Conservation (phyloP, 2,888 invertebrate genomes). For the Drosophila gaucha region DNA sequence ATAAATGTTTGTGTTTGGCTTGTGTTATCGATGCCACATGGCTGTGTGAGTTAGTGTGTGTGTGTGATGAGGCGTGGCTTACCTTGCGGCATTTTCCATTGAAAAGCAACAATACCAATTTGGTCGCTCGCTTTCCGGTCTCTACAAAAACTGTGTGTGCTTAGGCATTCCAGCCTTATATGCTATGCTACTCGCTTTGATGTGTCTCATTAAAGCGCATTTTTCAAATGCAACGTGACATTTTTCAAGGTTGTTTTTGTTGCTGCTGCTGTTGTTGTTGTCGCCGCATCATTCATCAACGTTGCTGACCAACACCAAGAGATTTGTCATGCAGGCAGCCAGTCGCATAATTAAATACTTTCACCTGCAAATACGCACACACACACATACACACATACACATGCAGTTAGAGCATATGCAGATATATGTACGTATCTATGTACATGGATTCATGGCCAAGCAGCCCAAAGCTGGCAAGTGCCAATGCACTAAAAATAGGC, state of each 20-base stretch:
- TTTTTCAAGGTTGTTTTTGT: slow-evolving; percentile 55
- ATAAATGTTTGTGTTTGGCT: slow-evolving; percentile 28
- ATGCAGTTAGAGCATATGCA: slow-evolving; percentile 18
- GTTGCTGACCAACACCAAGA: slow-evolving; percentile 60
- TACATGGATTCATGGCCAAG: slow-evolving; percentile 62
- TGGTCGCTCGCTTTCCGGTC: slow-evolving; percentile 71
- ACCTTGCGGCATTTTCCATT: slow-evolving; percentile 59
- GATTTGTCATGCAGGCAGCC: slow-evolving; percentile 70
- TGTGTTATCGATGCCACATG: slow-evolving; percentile 48
- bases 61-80: slow-evolving; percentile 15
- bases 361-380: slow-evolving; percentile 51
- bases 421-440: slow-evolving; percentile 1
- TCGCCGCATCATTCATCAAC: slow-evolving; percentile 67
- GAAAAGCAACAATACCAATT: slow-evolving; percentile 64
- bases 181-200: slow-evolving; percentile 39
- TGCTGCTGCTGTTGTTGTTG: slow-evolving; percentile 25
- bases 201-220: slow-evolving; percentile 53
- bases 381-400: neutral
- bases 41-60: slow-evolving; percentile 5
- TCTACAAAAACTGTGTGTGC: slow-evolving; percentile 36
- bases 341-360: slow-evolving; percentile 75
- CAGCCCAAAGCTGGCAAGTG: slow-evolving; percentile 60
- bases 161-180: slow-evolving; percentile 43
- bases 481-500: slow-evolving; percentile 78
- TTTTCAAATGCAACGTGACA: slow-evolving; percentile 63